Conservation (phyloP, 2,113 vertebrate genomes). For the Uropsilus gracilis region DNA sequence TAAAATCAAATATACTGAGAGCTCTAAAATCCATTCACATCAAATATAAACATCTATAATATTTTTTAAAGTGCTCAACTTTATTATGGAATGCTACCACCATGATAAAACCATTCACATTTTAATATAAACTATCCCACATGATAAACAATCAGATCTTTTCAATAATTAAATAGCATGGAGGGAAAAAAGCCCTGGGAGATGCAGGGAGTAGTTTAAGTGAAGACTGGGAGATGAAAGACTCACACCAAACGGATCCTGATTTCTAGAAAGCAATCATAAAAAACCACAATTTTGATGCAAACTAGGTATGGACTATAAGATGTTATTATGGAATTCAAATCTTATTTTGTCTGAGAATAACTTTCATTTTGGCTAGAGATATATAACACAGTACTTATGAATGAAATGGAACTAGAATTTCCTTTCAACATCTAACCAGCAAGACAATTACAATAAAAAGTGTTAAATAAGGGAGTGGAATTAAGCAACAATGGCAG, state of each 20-base stretch:
- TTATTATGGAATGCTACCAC: not conserved
- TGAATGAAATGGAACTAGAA: not conserved
- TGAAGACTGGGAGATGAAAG: not conserved
- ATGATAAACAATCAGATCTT: not conserved
- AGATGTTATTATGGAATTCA: slow-evolving; percentile 31
- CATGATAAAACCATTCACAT: not conserved
- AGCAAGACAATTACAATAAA: slow-evolving; percentile 11
- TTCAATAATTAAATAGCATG: not conserved
- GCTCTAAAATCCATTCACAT: not conserved
- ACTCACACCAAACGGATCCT: not conserved
- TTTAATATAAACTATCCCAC: not conserved
- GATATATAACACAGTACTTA: not conserved
- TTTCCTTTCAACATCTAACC: slow-evolving; percentile 28
- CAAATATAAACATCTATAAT: not conserved
- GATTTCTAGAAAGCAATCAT: not conserved
- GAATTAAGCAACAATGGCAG: not conserved
- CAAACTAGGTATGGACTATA: not conserved
- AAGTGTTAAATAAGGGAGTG: not conserved
- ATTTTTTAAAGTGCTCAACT: not conserved
- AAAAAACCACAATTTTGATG: slow-evolving; percentile 6
- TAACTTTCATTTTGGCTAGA: not conserved
- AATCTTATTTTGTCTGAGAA: slow-evolving; percentile 25
- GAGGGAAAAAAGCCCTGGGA: not conserved
- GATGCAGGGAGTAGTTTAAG: not conserved
- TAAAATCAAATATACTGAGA: not conserved